These are phyloP conservation scores for Eospalax fontanierii DNA, from an alignment of 2,797 vertebrate species.

Conservation along the genomic window DNA sequence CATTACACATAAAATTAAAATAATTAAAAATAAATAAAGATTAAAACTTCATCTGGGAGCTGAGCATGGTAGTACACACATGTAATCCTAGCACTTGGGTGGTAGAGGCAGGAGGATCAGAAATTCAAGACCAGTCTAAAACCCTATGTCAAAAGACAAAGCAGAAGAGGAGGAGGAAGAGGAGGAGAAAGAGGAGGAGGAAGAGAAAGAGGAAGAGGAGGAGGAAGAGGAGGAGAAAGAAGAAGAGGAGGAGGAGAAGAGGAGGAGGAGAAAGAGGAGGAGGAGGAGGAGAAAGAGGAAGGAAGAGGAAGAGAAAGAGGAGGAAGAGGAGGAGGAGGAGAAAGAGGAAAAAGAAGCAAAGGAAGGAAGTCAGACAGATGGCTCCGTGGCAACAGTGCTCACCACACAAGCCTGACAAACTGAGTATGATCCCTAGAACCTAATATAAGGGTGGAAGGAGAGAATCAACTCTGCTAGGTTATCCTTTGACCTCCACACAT, in stretches of 20 bases:
- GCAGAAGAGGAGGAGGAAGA: not conserved
- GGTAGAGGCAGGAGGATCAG: not conserved
- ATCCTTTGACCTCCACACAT: not conserved
- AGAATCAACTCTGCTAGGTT: not conserved
- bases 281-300: not conserved
- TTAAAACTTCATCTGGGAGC: not conserved
- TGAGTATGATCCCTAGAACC: not conserved
- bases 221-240: too few relatives aligned
- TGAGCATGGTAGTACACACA: too few relatives aligned
- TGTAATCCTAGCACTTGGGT: too few relatives aligned
- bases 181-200: not conserved
- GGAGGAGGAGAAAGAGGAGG: too few relatives aligned
- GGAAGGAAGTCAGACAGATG: not conserved
- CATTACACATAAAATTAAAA: too few relatives aligned
- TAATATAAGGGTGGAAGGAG: not conserved
- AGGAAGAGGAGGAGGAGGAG: too few relatives aligned
- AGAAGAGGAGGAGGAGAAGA: too few relatives aligned
- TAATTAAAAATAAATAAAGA: not conserved
- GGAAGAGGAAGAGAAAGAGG: not conserved
- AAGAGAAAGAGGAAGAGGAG: not conserved
- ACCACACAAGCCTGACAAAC: too few relatives aligned
- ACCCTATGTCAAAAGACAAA: not conserved
- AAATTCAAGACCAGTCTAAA: not conserved
- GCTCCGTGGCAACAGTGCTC: not conserved
- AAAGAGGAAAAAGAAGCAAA: not conserved